phyloP scores from a whole-genome alignment of 2,113 vertebrate genomes.

The Miniopterus natalensis region DNA sequence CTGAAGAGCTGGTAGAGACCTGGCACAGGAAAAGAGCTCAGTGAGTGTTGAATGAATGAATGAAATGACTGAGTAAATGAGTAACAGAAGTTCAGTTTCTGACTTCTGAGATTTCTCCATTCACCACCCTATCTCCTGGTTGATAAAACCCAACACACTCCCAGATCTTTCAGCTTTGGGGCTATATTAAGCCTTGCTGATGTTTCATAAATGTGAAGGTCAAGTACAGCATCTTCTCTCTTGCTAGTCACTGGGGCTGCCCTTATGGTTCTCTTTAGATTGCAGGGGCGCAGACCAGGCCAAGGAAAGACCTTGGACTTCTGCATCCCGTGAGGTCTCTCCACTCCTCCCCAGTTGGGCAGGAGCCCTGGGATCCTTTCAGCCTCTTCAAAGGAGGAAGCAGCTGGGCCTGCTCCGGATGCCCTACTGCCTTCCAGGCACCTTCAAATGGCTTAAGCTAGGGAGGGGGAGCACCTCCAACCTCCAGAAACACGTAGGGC shows the following conservation, averaged over 20 bases:
- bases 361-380: background rate
- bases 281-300: background rate
- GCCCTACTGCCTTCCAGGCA: background rate
- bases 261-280: background rate
- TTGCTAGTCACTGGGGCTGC: slow-evolving; percentile 27
- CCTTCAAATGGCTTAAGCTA: background rate
- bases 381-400: background rate
- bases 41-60: background rate
- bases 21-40: background rate
- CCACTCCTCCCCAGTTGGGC: too few species aligned
- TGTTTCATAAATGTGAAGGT: slow-evolving; percentile 87
- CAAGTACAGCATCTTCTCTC: slow-evolving; percentile 73
- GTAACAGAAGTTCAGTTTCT: background rate
- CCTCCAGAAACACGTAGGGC: background rate
- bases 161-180: slow-evolving; percentile 47
- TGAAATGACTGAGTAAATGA: background rate
- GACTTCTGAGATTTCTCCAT: background rate
- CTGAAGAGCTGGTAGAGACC: background rate
- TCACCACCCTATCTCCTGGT: background rate
- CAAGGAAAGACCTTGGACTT: background rate
- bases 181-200: slow-evolving; percentile 83
- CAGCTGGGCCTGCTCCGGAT: background rate
- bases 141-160: background rate
- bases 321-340: background rate
- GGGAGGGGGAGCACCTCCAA: background rate